A percentile compares a stretch with the other conserved stretches of the same genome.
Conservation (phyloP, 1,140 invertebrate species). For the Drosophila serrata region DNA sequence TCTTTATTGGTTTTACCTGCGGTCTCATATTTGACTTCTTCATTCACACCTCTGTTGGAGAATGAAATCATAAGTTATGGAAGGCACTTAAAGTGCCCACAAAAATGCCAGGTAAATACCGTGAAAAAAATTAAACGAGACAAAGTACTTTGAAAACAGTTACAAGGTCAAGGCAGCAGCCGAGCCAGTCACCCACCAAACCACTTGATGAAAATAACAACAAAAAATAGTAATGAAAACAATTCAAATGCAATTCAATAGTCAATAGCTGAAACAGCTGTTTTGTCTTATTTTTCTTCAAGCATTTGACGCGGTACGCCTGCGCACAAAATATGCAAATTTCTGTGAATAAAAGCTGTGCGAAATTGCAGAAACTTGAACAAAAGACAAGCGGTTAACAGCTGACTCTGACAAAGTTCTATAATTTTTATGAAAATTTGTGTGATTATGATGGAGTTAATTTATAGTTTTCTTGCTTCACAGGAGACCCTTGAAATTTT, state of each 20-base stretch:
- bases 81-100: constrained; percentile 40
- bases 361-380: constrained; percentile 36
- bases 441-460: constrained; percentile 15
- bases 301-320: constrained; percentile 32
- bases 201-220: constrained; percentile 30
- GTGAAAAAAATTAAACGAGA: constrained; percentile 45
- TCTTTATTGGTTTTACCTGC: constrained; percentile 28
- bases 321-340: constrained; percentile 54
- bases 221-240: constrained; percentile 8
- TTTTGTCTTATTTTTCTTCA: constrained; percentile 16
- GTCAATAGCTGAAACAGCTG: constrained; percentile 57
- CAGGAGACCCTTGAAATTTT: background rate
- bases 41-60: constrained; percentile 38
- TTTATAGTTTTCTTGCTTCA: background rate
- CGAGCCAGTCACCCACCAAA: constrained; percentile 42
- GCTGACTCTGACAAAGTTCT: constrained; percentile 38
- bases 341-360: constrained; percentile 30
- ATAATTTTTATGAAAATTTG: constrained; percentile 27
- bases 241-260: constrained; percentile 35
- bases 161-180: constrained; percentile 71
- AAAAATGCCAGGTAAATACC: constrained; percentile 43
- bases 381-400: constrained; percentile 33
- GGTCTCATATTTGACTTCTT: constrained; percentile 25
- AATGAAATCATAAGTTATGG: constrained; percentile 27
- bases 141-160: constrained; percentile 70